Evolutionary conservation across 2,113 vertebrate genomes (phyloP), one percentile per base, ranked within the genome.

Genomic region (Lepisosteus osseus): DNA sequence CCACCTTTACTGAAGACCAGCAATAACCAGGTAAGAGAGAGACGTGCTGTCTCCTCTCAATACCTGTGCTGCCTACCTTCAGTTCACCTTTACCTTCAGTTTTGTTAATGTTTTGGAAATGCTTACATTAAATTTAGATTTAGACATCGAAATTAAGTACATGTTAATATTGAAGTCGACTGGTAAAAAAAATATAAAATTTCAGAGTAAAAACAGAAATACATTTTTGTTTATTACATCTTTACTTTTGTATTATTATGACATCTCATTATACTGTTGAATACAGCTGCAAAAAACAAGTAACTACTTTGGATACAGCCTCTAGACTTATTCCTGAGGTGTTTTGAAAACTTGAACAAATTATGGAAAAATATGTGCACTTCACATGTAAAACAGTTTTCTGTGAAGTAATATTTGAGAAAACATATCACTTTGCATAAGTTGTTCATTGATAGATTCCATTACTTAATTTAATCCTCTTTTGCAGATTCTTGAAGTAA

Each of bases 401-500:
- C 11, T 65, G 13, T 69, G 6, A 14, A n/a, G 44, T 5, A 67
- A 54, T 51, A 40, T 6, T 29, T 59, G 0, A 3, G 17, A 51
- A 9, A 61, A 17, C 9, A 12, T 4, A 3, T 66, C 43, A 3
- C 2, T 56, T 72, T 45, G 17, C 56, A 29, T 68, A 11, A 43
- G 29, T 29, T 54, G 2, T 59, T 29, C 1, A 29, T 29, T 47
- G 9, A 12, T 47, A 6, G 43, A 15, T 40, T 45, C 54, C 4
- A 29, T 71, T 3, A 3, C n/a, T 51, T 7, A 17, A 29, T 42
- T 44, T 6, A 65, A 29, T 64, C 7, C 86, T 85, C 77, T 41
- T 82, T 68, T 74, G 71, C 88, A 98, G 97, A 92, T 96, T 80
- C 90, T 96, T 82, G 96, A 99, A 81, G 93, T 96, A 74, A 99